phyloP scores from a whole-genome alignment of 2,113 vertebrate genomes.

The Natator depressus region DNA sequence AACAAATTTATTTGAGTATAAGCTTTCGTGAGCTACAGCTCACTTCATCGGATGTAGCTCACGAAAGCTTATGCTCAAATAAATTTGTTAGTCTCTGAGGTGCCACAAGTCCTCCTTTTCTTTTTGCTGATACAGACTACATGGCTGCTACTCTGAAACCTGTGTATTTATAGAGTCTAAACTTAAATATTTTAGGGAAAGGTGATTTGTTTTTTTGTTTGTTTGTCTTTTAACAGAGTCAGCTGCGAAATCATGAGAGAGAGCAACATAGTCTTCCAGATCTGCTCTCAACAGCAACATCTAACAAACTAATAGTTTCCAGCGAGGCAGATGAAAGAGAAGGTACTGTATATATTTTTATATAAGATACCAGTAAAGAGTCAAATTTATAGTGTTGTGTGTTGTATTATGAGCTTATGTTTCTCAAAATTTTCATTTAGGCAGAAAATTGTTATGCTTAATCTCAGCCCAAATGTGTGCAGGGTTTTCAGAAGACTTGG shows the following conservation, averaged over 20 bases:
- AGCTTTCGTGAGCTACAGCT: no score
- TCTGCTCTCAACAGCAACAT: conserved; percentile 55
- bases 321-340: conserved; percentile 74
- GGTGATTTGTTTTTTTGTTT: no score
- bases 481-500: not conserved
- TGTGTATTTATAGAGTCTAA: not conserved
- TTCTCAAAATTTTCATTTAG: not conserved
- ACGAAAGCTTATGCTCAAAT: no score
- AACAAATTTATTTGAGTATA: no score
- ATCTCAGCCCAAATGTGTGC: not conserved
- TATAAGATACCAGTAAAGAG: not conserved
- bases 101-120: no score
- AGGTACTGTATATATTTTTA: conserved; percentile 75
- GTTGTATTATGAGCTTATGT: not conserved
- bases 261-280: conserved; percentile 83
- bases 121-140: no score
- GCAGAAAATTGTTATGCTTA: not conserved
- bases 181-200: not conserved
- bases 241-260: conserved; percentile 84
- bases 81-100: no score
- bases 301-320: conserved; percentile 72
- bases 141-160: no score
- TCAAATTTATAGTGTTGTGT: not conserved
- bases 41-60: no score
- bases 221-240: conserved; percentile 76